Base-by-base conservation (phyloP, 2,797 vertebrate genomes). In the Tadarida brasiliensis region DNA sequence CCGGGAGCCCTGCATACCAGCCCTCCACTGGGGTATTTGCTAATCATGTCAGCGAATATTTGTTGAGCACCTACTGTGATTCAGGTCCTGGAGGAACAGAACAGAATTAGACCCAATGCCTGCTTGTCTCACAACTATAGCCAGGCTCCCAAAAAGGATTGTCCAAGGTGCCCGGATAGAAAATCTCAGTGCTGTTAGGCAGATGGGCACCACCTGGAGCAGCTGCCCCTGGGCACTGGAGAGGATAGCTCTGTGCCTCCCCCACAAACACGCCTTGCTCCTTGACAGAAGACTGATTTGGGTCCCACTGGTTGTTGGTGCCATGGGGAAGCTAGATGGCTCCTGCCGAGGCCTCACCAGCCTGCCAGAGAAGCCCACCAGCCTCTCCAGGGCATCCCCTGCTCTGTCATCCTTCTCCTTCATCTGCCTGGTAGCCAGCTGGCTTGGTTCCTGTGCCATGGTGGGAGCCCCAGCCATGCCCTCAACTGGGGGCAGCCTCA, bases 1-100 rank as follows among this genome's bases (percentile, higher is more conserved):
- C 30, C 33, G 4, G 9, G 33, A 74, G 7, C 49, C 9, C 2
- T 19, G 5, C 5, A 1, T 0, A 7, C 16, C 39, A 0, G 10
- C 6, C 6, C 24, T 11, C 57, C 17, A 7, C 51, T 7, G 3
- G 2, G 30, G 44, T 47, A 11, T 47, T 14, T 39, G 20, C 11
- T n/a, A 63, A 54, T 35, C 12, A 10, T 1, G n/a, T 7, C 49
- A 30, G 44, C 22, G 20, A 59, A 8, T 57, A 61, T 44, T 71
- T 76, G 26, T 20, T 35, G 51, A 49, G 1, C 19, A 30, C n/a
- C 57, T 74, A 17, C 68, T 39, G 7, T 16, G 19, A 30, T 26
- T 33, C 24, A 26, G 59, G 1, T 59, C 85, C 67, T 35, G 35
- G 54, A 93, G 65, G 76, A 87, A 19, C 26, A 57, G 33, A 87